Conservation (phyloP, 1,140 invertebrate species). For the Trialeurodes vaporariorum region DNA sequence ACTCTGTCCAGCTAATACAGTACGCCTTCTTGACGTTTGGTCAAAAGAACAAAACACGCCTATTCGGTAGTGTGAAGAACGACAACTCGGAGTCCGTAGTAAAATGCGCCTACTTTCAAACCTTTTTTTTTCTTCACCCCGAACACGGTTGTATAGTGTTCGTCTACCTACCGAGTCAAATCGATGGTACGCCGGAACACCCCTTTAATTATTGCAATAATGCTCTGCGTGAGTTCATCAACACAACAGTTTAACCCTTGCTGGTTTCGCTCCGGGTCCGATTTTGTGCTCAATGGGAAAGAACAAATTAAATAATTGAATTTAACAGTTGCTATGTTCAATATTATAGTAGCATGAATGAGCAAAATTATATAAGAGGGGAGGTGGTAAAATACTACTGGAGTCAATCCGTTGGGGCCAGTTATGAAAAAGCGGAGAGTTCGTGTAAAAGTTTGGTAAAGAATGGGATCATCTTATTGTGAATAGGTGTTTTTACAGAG, state of each 20-base stretch:
- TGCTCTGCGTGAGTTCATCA: background rate
- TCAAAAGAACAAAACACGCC: no score
- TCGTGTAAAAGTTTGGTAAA: no score
- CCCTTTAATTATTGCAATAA: background rate
- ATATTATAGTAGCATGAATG: background rate
- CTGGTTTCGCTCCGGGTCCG: no score
- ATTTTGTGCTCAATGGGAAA: background rate
- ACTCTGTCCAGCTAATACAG: no score
- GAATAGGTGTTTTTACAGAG: background rate
- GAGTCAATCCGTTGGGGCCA: background rate
- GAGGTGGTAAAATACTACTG: background rate
- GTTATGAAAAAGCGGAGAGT: no score
- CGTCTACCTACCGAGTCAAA: no score
- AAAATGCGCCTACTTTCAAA: no score
- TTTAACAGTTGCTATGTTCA: background rate
- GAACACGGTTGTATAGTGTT: no score
- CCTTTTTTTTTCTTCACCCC: no score
- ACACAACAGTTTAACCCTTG: background rate
- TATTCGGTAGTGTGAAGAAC: no score
- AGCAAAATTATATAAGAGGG: background rate
- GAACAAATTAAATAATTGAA: constrained; percentile 1
- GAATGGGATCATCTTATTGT: background rate
- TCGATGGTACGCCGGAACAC: background rate
- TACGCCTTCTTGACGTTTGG: no score
- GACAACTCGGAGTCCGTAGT: no score